Evolutionary conservation across 1,140 invertebrate genomes (phyloP), one percentile per base, ranked within the genome.

Genomic region (Monomorium pharaonis): DNA sequence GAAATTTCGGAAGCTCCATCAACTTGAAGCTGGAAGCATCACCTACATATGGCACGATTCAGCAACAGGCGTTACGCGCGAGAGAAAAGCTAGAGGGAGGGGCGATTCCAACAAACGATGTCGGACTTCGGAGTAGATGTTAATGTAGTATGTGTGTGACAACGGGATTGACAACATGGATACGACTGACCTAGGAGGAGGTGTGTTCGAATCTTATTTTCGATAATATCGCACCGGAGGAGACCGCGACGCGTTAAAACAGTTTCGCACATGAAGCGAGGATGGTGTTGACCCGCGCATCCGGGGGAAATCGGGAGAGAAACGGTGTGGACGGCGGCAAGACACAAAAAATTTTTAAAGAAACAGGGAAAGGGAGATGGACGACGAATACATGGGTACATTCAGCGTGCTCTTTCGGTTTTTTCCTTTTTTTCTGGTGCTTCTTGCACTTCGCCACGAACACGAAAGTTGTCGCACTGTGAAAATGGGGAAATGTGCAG

Each of bases 141-240:
- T 94, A 95, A 95, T 94, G 94, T 95, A 95, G 94, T 95, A 95
- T 95, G 94, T 95, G 94, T 95, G 94, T 94, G 93, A 95, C 94
- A 94, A 94, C 94, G 94, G 90, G 94, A 95, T 95, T 95, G 94
- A 94, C 94, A 95, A 94, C 93, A 95, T 95, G 94, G 94, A 95
- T 94, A 94, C 94, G 92, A 93, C 92, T 91, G 92, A 94, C 94
- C 94, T 93, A 92, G 94, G 94, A 94, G 94, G 94, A 95, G 94
- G 94, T 95, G 94, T 91, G 94, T 95, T 90, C 30, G 83, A 90
- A 88, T 88, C 81, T 86, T 88, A 86, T 92, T 91, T 85, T 74
- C 76, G 78, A 91, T 87, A 91, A 87, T 89, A 85, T 60, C 67
- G 42, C 37, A 74, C 27, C 54, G 60, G 21, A 56, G 37, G 21